Percentiles rank a stretch among this genome's conserved stretches.
Conservation (phyloP, 2,888 invertebrate genomes). For the Chrysopilus asiliformis region DNA sequence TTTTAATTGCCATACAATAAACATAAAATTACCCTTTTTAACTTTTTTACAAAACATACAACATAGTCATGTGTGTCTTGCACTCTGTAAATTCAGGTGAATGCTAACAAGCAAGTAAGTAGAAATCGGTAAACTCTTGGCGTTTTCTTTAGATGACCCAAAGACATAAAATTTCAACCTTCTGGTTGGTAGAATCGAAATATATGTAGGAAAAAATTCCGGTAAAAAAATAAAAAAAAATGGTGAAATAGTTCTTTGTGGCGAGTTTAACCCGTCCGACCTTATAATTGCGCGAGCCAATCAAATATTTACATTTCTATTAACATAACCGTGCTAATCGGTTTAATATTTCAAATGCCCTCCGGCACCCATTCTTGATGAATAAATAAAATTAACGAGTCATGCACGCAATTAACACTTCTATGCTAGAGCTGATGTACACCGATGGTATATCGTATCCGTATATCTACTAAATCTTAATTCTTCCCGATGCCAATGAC, state of each 20-base stretch:
- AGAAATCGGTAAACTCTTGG: no score
- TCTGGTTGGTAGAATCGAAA: no score
- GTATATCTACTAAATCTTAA: conserved; percentile 1
- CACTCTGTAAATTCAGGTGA: no score
- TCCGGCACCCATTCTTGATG: not conserved
- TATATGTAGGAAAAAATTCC: no score
- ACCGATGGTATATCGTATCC: not conserved
- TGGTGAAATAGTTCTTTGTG: conserved; percentile 5
- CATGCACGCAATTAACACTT: conserved; percentile 5
- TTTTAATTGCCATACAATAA: conserved; percentile 6
- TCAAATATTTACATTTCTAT: conserved; percentile 13
- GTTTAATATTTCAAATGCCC: conserved; percentile 6
- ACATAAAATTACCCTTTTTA: conserved; percentile 4
- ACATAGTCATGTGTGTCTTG: no score
- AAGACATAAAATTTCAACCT: no score
- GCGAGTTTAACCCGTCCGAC: conserved; percentile 7
- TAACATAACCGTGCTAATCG: conserved; percentile 10
- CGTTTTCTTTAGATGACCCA: no score
- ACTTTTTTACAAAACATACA: no score
- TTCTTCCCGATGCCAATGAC: not conserved
- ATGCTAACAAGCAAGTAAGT: no score
- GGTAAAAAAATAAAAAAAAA: no score
- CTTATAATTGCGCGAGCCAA: conserved; percentile 8
- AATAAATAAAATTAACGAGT: conserved; percentile 4
- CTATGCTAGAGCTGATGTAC: not conserved